Conservation (phyloP, 2,113 vertebrate genomes). For the Python bivittatus region DNA sequence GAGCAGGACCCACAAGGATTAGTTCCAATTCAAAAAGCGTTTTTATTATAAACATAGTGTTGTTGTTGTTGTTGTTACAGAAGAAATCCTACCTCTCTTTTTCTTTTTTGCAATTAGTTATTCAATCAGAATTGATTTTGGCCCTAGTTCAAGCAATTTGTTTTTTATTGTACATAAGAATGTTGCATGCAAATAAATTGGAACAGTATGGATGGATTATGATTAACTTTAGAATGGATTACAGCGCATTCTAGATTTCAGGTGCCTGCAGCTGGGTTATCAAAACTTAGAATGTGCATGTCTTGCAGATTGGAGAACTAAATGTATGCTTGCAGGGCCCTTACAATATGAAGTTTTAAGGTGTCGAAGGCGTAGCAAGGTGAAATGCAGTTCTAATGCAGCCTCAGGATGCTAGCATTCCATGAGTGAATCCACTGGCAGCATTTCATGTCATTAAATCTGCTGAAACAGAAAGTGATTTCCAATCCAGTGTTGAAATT, state of each 20-base stretch:
- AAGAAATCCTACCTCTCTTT: too few relatives aligned
- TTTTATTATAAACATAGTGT: neutral
- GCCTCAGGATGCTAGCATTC: neutral
- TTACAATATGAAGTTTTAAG: neutral
- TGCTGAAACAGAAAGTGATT: slow-evolving; percentile 5
- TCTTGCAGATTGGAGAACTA: neutral
- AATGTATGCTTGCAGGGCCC: neutral
- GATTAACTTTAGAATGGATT: neutral
- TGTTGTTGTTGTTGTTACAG: neutral
- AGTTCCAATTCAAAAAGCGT: neutral
- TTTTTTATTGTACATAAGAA: neutral
- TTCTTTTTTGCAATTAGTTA: neutral
- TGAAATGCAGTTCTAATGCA: neutral
- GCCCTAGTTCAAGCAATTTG: neutral
- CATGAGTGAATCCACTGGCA: neutral
- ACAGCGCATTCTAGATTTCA: too few relatives aligned
- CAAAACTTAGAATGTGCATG: neutral
- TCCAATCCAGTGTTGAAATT: neutral
- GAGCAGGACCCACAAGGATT: neutral
- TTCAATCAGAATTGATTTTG: neutral
- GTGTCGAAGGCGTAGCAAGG: neutral
- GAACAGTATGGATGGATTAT: neutral
- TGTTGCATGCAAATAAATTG: neutral
- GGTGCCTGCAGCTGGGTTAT: neutral
- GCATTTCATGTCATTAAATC: neutral